Evolutionary conservation across 2,113 vertebrate species (phyloP), one percentile per base, ranked within the genome.

Genomic region (Gasterosteus aculeatus): DNA sequence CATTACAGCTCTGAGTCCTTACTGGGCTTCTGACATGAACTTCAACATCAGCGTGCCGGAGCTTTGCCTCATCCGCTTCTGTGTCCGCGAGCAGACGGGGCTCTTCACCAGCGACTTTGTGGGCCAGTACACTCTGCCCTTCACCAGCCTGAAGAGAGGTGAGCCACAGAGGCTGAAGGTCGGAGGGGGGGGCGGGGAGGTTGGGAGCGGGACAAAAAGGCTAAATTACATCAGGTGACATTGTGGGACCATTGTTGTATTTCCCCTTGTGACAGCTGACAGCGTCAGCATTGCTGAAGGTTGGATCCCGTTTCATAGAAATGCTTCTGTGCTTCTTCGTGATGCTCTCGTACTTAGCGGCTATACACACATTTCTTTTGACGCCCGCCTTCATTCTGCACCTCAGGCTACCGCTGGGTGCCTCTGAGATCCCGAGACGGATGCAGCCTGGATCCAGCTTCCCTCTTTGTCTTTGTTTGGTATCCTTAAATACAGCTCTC

Each of bases 121-220:
- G 15, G 96, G 94, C 41, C 96, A 97, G 84, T 97, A 94, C 85
- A 95, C 95, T 4, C 83, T 97, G 84, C 96, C 96, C 77, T 83
- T 98, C 81, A 81, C 75, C 63, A 94, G 95, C 88, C 86, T 97
- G 83, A 94, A 82, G 66, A 96, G 93, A 97, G 96, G 96, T 98
- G 94, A 94, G 87, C 26, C 64, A 38, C 33, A 19, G 9, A 19
- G 54, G 46, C 26, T 15, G 18, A 67, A 51, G 53, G 58, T 29
- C 1, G 4, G 64, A 10, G 47, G 44, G 2, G 51, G 10, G 42
- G 68, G 33, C 33, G 94, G 93, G 44, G 29, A 38, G 63, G 60
- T 10, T 29, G 44, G 70, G 60, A 49, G 56, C 26, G 29, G 60
- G 41, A 49, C 35, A n/a, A 64, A 64, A 75, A 83, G 39, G 81